phyloP scores from a whole-genome alignment of 2,888 invertebrate species.

The Drosophila melanosoma region DNA sequence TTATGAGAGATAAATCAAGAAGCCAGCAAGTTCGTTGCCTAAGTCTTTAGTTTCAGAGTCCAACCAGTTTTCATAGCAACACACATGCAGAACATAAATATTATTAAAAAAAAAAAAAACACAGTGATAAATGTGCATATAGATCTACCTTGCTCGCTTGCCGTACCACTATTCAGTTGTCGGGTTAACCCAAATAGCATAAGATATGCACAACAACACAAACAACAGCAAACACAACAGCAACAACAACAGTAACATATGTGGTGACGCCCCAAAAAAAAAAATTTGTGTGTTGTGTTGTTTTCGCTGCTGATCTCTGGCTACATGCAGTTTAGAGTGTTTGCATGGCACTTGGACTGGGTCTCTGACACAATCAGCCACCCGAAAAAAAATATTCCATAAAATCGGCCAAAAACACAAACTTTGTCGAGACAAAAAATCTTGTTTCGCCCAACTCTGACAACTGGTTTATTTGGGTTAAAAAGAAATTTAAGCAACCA shows the following conservation, averaged over 20 bases:
- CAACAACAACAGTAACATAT: constrained; percentile 32
- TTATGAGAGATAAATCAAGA: constrained; percentile 61
- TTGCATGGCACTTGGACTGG: constrained; percentile 63
- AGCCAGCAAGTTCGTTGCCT: constrained; percentile 64
- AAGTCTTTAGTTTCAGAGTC: constrained; percentile 53
- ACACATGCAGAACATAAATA: constrained; percentile 19
- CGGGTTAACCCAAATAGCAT: constrained; percentile 62
- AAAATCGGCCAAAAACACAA: constrained; percentile 25
- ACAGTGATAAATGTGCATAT: constrained; percentile 55
- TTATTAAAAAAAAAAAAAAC: constrained; percentile 24
- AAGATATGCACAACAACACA: constrained; percentile 28
- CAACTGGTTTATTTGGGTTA: constrained; percentile 80
- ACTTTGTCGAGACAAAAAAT: constrained; percentile 48
- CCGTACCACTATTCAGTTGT: constrained; percentile 54
- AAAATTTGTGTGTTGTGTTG: constrained; percentile 15
- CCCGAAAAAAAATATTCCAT: constrained; percentile 8
- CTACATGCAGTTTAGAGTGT: constrained; percentile 55
- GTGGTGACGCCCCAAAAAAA: constrained; percentile 45
- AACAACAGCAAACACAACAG: constrained; percentile 39
- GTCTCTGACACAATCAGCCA: constrained; percentile 58
- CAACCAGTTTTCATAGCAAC: constrained; percentile 44
- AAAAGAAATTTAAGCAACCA: constrained; percentile 74
- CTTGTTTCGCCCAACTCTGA: constrained; percentile 53
- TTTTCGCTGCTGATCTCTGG: constrained; percentile 36
- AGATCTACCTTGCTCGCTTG: constrained; percentile 48